Conservation (phyloP, 92 coral and sea anemone genomes). For the Epizoanthus illoricatus region DNA sequence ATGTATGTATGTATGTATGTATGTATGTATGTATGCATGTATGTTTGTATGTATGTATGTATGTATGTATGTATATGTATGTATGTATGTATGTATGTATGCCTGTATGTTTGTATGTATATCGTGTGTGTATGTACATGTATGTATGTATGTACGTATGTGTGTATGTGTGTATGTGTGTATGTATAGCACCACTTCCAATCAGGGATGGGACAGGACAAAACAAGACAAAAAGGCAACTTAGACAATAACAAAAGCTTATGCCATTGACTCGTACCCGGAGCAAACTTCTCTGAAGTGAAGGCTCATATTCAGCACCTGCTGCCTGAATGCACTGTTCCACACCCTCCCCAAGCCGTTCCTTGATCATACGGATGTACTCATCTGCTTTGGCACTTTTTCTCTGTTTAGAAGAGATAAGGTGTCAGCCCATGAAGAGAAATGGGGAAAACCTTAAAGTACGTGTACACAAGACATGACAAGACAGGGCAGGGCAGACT, state of each 20-base stretch:
- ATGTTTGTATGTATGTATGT: neutral
- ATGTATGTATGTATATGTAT: neutral
- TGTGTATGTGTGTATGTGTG: neutral
- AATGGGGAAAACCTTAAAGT: too few species aligned
- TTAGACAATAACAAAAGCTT: too few species aligned
- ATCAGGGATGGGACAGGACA: too few species aligned
- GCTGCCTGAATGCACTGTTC: constrained; percentile 95
- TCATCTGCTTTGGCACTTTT: constrained; percentile 99
- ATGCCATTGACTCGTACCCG: constrained; percentile 56
- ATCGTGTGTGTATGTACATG: neutral
- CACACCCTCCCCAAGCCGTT: constrained; percentile 81
- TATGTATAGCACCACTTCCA: too few species aligned
- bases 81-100: too few species aligned
- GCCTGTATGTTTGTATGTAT: too few species aligned
- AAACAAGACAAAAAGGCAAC: neutral
- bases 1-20: neutral
- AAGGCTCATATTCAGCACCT: constrained; percentile 87
- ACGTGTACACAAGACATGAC: neutral
- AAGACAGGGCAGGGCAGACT: neutral
- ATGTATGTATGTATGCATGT: neutral
- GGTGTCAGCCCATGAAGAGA: neutral
- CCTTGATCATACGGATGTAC: constrained; percentile 89
- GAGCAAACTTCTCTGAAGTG: constrained; percentile 78
- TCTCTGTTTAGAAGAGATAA: constrained; percentile 55
- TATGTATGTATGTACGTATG: neutral